Percentiles rank a stretch among this genome's conserved stretches.
These are phyloP conservation scores for Theonella swinhoei DNA, from an alignment of 37 sponge, comb jelly and placozoan genomes.

Conservation along the genomic window DNA sequence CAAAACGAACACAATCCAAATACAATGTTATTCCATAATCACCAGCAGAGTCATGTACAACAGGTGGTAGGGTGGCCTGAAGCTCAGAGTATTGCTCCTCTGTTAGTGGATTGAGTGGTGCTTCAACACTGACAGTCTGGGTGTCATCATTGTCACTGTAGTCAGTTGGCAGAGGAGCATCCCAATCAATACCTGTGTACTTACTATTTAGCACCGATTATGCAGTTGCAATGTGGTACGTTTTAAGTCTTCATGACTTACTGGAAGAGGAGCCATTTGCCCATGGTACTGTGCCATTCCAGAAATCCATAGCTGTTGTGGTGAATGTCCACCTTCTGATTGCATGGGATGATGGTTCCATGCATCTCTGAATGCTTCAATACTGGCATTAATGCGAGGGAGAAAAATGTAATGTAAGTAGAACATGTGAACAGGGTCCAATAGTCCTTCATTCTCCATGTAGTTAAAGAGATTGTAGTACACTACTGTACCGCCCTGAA, in stretches of 20 bases:
- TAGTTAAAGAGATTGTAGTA: constrained; percentile 33
- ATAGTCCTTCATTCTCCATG: constrained; percentile 31
- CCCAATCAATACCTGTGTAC: constrained; percentile 35
- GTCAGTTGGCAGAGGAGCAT: constrained; percentile 5
- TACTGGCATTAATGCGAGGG: constrained; percentile 27
- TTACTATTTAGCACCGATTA: too few relatives aligned
- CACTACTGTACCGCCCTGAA: constrained; percentile 15
- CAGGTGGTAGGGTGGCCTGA: not conserved
- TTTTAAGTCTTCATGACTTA: too few relatives aligned
- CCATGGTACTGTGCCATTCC: not conserved
- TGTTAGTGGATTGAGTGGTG: constrained; percentile 2
- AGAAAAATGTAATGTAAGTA: constrained; percentile 46
- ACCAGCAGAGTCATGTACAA: not conserved
- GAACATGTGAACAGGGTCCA: constrained; percentile 46
- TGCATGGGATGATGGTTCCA: constrained; percentile 27
- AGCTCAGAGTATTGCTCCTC: constrained; percentile 5
- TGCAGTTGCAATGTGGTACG: too few relatives aligned
- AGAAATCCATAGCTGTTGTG: constrained; percentile 27
- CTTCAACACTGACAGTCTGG: not conserved
- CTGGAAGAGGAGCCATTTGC: too few relatives aligned
- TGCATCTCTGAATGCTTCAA: not conserved
- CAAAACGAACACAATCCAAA: not conserved
- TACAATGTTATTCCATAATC: not conserved
- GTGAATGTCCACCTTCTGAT: not conserved
- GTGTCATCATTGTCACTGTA: not conserved